These are phyloP conservation scores for Zaprionus lachaisei DNA, from an alignment of 1,140 invertebrate species.

Conservation along the genomic window DNA sequence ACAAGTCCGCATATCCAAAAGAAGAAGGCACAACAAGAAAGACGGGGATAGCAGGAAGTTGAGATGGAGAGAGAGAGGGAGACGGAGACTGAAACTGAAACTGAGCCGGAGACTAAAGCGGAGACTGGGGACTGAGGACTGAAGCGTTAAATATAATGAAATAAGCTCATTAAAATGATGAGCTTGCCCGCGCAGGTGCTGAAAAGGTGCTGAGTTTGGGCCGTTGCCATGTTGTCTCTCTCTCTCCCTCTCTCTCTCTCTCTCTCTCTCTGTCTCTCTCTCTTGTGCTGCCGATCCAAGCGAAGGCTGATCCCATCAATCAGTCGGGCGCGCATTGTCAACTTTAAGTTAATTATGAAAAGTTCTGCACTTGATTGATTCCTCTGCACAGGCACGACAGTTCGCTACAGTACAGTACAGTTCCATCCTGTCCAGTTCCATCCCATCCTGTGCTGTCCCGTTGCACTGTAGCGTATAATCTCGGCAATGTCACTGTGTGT, in stretches of 20 bases:
- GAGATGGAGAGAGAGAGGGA: too few species aligned
- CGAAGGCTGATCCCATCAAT: conserved; percentile 59
- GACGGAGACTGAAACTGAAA: too few species aligned
- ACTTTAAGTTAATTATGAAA: conserved; percentile 79
- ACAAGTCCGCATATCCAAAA: conserved; percentile 37
- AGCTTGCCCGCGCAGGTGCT: conserved; percentile 37
- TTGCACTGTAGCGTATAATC: conserved; percentile 63
- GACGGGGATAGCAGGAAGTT: neutral
- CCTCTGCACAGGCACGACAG: conserved; percentile 14
- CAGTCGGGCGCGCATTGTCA: conserved; percentile 63
- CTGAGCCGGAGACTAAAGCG: neutral
- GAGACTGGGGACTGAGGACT: too few species aligned
- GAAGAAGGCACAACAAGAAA: neutral
- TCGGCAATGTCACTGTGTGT: conserved; percentile 19
- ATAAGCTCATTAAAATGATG: conserved; percentile 82
- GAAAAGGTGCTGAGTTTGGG: conserved; percentile 19
- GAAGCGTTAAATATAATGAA: conserved; percentile 76
- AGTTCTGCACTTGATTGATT: conserved; percentile 72
- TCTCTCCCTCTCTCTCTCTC: neutral
- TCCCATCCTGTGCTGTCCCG: neutral
- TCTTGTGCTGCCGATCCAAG: conserved; percentile 8
- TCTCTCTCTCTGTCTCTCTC: neutral
- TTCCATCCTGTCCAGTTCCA: neutral
- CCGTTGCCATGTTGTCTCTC: conserved; percentile 25
- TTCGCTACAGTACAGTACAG: neutral